Base-by-base conservation (phyloP, 2,888 invertebrate species). In the Rhogogaster chlorosoma region DNA sequence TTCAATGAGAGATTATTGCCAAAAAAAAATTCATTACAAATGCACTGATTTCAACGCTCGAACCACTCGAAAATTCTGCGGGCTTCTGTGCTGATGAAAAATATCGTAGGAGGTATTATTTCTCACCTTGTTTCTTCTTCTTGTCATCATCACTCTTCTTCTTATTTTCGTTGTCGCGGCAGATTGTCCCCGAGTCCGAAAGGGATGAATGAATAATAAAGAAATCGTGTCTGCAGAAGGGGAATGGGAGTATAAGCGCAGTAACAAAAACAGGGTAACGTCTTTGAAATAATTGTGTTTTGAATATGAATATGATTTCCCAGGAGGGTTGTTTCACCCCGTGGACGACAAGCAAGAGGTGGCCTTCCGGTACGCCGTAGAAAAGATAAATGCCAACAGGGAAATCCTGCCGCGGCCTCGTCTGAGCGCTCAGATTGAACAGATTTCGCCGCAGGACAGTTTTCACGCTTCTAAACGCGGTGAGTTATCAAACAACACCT, bases 391-490 rank as follows among this genome's bases (percentile, higher is more conserved):
- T 94, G 95, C 96, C 53, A 98, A 98, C 93, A 95, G 97, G 87
- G 95, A 96, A 83, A 96, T 98, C 89, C 94, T 98, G 90, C 97
- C 97, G 38, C 95, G 98, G 91, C 98, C 98, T n/a, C 96, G 97
- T 91, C 95, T 99, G 84, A 96, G 97, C 86, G 98, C 97, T 45
- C 98, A 98, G 95, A 97, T 98, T 86, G 98, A 98, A 94, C 96
- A 97, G 90, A 97, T 98, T 92, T 97, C 97, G 78, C 97, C 98
- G 0, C 97, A 98, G 91, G 99, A 99, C 93, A 98, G 98, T 93
- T 99, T 99, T 92, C 98, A 98, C 93, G 98, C 98, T 82, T 98
- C 98, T 26, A 98, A 98, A 94, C 95, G 98, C 96, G 98, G 98
- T 98, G 94, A 94, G 94, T 93, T 73, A 73, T 45, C 45, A 53